phyloP scores from a whole-genome alignment of 2,888 invertebrate species.

The Lamproptera curius region DNA sequence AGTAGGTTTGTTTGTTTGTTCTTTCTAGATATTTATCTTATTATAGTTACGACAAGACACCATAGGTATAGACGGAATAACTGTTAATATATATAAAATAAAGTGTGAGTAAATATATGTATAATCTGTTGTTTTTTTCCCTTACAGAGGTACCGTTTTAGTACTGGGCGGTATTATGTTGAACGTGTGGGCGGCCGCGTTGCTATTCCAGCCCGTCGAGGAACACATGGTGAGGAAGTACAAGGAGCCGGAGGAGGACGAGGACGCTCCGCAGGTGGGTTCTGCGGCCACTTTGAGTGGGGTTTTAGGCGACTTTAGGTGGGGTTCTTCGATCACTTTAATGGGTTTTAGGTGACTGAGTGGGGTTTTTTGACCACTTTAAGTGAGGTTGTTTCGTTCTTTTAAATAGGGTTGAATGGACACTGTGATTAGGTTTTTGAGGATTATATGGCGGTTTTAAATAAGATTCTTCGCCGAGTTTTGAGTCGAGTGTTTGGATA shows the following conservation, averaged over 20 bases:
- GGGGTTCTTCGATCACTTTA: too few species aligned
- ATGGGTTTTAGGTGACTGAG: neutral
- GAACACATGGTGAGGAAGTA: conserved; percentile 85
- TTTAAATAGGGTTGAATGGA: too few species aligned
- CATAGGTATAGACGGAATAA: too few species aligned
- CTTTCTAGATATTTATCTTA: too few species aligned
- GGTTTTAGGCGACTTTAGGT: neutral
- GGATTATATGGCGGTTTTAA: too few species aligned
- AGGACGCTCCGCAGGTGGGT: conserved; percentile 60
- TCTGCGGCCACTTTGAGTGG: neutral
- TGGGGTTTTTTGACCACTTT: neutral
- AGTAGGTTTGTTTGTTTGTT: too few species aligned
- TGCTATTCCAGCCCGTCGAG: conserved; percentile 91
- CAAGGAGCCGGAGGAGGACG: conserved; percentile 61
- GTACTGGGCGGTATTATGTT: conserved; percentile 89
- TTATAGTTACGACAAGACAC: too few species aligned
- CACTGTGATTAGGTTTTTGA: too few species aligned
- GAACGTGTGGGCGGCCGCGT: conserved; percentile 90
- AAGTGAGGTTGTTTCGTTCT: conserved; percentile 1
- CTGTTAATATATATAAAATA: too few species aligned
- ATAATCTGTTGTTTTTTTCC: neutral
- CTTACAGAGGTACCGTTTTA: conserved; percentile 85
- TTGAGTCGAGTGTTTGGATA: too few species aligned
- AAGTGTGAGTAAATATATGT: neutral
- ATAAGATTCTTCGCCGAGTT: too few species aligned